These are phyloP conservation scores for Apostichopus californicus DNA, from an alignment of 35 echinoderm and acorn worm genomes.

Conservation along the genomic window DNA sequence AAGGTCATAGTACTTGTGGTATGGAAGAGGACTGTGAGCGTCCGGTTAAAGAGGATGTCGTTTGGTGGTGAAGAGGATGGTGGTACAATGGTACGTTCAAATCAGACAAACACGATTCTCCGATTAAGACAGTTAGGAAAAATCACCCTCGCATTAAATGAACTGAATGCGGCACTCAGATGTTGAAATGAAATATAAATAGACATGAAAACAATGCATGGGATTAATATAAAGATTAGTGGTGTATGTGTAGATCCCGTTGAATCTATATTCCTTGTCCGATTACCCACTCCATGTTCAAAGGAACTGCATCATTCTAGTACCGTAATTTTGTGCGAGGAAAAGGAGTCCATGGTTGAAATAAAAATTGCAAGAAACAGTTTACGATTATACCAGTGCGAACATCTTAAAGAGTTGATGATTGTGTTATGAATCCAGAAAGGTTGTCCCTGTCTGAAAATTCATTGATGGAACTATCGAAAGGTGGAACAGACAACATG, in stretches of 20 bases:
- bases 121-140: background rate
- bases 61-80: background rate
- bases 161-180: background rate
- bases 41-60: slow-evolving; percentile 19
- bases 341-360: slow-evolving; percentile 16
- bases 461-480: background rate
- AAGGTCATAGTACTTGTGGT: slow-evolving; percentile 4
- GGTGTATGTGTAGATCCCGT: slow-evolving; percentile 37
- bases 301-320: slow-evolving; percentile 10
- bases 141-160: background rate
- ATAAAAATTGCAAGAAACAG: slow-evolving; percentile 42
- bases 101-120: too few relatives aligned
- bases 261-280: slow-evolving; percentile 21
- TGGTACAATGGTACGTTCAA: background rate
- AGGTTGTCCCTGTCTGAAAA: background rate
- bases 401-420: slow-evolving; percentile 45
- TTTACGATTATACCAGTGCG: background rate
- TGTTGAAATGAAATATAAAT: slow-evolving; percentile 29
- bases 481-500: background rate
- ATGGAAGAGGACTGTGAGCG: background rate
- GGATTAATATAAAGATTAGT: background rate
- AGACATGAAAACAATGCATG: slow-evolving; percentile 28
- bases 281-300: slow-evolving; percentile 52
- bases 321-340: slow-evolving; percentile 9
- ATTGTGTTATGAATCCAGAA: background rate